A percentile compares a stretch with the other conserved stretches of the same genome.
Evolutionary conservation across 1,140 invertebrate species (phyloP).

Genomic region (Heliothis subflexa): DNA sequence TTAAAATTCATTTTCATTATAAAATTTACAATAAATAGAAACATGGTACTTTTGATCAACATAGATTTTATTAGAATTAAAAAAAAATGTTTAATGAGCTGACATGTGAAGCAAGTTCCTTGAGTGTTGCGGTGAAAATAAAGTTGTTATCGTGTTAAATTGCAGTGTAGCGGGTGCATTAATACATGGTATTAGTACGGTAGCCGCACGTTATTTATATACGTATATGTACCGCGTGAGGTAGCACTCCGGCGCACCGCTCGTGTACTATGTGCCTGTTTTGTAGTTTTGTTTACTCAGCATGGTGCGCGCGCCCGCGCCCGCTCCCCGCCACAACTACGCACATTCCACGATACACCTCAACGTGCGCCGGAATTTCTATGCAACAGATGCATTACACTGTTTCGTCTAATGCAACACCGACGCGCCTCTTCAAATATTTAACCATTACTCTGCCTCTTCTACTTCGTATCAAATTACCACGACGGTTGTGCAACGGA

Average conservation of each 20-base stretch:
- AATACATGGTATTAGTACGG: conserved; percentile 33
- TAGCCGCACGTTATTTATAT: conserved; percentile 45
- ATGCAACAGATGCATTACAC: conserved; percentile 46
- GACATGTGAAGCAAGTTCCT: neutral
- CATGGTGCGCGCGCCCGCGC: conserved; percentile 64
- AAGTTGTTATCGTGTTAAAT: neutral
- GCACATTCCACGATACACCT: conserved; percentile 63
- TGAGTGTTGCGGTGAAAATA: neutral
- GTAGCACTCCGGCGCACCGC: conserved; percentile 64
- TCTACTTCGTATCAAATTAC: conserved; percentile 44
- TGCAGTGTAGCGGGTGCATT: conserved; percentile 9
- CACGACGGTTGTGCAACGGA: conserved; percentile 21
- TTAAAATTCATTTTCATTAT: no score
- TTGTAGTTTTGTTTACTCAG: conserved; percentile 78
- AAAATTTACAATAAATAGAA: no score
- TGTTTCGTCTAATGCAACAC: conserved; percentile 35
- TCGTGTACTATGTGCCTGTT: conserved; percentile 60
- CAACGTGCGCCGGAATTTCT: conserved; percentile 70
- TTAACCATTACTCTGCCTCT: conserved; percentile 42
- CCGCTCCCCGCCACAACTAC: conserved; percentile 54
- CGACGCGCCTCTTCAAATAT: conserved; percentile 43
- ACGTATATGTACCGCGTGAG: conserved; percentile 47
- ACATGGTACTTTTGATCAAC: no score
- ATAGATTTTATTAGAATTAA: no score
- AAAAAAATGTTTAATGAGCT: no score